These are phyloP conservation scores for Rhabdomys pumilio DNA, from an alignment of 2,797 vertebrate genomes.

Conservation along the genomic window DNA sequence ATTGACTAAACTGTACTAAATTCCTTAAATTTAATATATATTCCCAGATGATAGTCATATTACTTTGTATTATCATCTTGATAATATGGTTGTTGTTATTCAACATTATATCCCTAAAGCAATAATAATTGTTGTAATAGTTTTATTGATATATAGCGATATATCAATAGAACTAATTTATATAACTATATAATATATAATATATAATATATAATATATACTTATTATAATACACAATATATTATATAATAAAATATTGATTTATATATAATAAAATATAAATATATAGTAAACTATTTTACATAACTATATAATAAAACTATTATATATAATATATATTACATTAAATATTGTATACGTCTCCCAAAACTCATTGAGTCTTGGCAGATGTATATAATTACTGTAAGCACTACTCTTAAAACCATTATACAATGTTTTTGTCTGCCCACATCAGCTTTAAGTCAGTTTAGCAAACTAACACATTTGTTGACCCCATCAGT, in stretches of 20 bases:
- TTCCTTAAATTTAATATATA: slow-evolving; percentile 54
- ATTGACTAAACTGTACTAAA: slow-evolving; percentile 34
- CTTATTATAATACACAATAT: no score
- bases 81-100: slow-evolving; percentile 25
- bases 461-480: not conserved
- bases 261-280: not conserved
- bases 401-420: not conserved
- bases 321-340: not conserved
- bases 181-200: no score
- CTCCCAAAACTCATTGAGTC: not conserved
- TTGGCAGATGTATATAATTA: slow-evolving; percentile 40
- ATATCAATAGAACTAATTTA: not conserved
- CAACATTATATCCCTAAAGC: slow-evolving; percentile 23
- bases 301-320: not conserved
- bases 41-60: slow-evolving; percentile 10
- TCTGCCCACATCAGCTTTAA: not conserved
- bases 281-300: not conserved
- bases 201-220: no score
- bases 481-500: not conserved
- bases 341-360: no score
- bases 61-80: slow-evolving; percentile 59
- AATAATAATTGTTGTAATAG: slow-evolving; percentile 42
- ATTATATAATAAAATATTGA: no score
- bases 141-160: slow-evolving; percentile 41
- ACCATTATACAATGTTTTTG: slow-evolving; percentile 43